A percentile compares a stretch with the other conserved stretches of the same genome.
phyloP scores from a whole-genome alignment of 1,140 invertebrate species.

The Drosophila grimshawi region DNA sequence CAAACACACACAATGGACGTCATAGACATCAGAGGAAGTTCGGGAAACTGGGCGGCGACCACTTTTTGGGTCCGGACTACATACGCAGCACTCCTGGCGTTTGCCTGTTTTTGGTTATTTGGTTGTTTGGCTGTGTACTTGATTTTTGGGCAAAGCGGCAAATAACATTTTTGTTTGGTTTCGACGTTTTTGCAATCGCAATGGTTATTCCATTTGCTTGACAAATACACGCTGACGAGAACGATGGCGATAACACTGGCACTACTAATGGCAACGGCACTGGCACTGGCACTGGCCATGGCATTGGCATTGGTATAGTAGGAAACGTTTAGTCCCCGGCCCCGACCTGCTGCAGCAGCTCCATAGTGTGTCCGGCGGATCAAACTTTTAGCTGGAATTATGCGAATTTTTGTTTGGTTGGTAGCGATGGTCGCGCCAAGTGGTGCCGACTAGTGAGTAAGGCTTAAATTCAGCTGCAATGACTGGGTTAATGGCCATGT shows the following conservation, averaged over 20 bases:
- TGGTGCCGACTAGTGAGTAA: slow-evolving; percentile 44
- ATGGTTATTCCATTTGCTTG: slow-evolving; percentile 82
- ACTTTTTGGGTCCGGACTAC: slow-evolving; percentile 42
- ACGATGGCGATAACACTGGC: slow-evolving; percentile 9
- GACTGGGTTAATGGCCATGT: slow-evolving; percentile 62
- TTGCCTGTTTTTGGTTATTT: slow-evolving; percentile 41
- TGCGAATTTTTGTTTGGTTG: slow-evolving; percentile 77
- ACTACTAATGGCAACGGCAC: not conserved
- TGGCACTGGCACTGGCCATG: not conserved
- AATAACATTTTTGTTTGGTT: slow-evolving; percentile 82
- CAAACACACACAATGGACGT: slow-evolving; percentile 11
- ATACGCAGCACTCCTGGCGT: slow-evolving; percentile 16
- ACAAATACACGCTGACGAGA: slow-evolving; percentile 74
- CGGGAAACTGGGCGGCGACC: slow-evolving; percentile 22
- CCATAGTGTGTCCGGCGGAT: slow-evolving; percentile 16
- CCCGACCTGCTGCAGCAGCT: slow-evolving; percentile 7
- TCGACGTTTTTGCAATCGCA: slow-evolving; percentile 82
- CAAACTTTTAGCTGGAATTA: slow-evolving; percentile 76
- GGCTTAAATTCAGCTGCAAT: slow-evolving; percentile 45
- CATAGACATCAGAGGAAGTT: slow-evolving; percentile 14
- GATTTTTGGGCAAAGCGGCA: slow-evolving; percentile 82
- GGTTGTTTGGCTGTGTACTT: slow-evolving; percentile 73
- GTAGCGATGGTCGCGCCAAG: slow-evolving; percentile 39
- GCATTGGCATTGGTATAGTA: slow-evolving; percentile 8
- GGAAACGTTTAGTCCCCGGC: slow-evolving; percentile 54